Evolutionary conservation across 2,797 vertebrate species (phyloP), one percentile per base, ranked within the genome.

Genomic region (Anas bahamensis): DNA sequence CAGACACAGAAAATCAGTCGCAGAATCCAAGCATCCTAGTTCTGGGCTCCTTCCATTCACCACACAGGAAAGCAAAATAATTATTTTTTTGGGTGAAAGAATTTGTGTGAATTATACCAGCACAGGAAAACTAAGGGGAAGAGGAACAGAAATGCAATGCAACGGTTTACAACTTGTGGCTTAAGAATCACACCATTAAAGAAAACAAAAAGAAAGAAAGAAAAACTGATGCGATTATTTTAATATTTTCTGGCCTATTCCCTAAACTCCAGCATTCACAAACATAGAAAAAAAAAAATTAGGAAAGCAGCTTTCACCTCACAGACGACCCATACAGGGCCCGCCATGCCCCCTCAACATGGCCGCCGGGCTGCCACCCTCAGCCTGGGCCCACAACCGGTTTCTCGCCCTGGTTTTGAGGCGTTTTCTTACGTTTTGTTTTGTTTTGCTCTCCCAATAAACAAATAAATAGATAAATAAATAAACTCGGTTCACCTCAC

Each of bases 1-100:
- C 1, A 0, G 9, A 59, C 6, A n/a, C 39, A 29, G 18, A 48
- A 57, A 64, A 78, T 26, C 66, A 74, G 0, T 4, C 3, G 3
- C 12, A 7, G n/a, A 65, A 11, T 24, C 61, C 60, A 78, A 42
- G 50, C 9, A 69, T 13, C 18, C 17, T 29, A 12, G 46, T 21
- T 69, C 37, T 56, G 48, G 57, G 33, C 44, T 65, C 61, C 76
- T 86, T 81, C 52, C 42, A 72, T n/a, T 23, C 46, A 39, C 17
- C 11, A 12, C 39, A 33, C 4, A 76, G 21, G 42, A 83, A 57
- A 71, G 50, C 29, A 75, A 80, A 84, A 84, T 10, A 10, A 31
- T 56, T 77, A 66, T 74, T 48, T 48, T 48, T 48, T 48, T 8
- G 42, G 68, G 63, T 74, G 56, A 14, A 81, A 70, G n/a, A 35